Evolutionary conservation across 1,140 invertebrate species (phyloP).

Genomic region (Pseudomyrmex concolor): DNA sequence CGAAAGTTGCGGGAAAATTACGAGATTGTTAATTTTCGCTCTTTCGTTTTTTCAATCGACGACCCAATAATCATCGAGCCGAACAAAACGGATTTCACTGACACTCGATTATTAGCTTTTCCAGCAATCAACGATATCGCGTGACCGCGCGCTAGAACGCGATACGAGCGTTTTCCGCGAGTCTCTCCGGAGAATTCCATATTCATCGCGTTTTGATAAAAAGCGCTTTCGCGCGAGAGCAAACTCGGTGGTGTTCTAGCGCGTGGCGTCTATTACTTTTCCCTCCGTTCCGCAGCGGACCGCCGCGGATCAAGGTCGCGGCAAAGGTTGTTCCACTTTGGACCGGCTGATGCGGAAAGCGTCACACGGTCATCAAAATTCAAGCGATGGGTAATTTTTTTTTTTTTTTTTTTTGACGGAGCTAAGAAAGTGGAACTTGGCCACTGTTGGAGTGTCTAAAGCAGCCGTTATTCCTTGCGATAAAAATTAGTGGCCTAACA

Average conservation of each 20-base stretch:
- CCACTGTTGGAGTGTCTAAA: too few species aligned
- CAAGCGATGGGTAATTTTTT: not conserved
- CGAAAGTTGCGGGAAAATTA: not conserved
- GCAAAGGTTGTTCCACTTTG: slow-evolving; percentile 70
- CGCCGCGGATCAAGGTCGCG: slow-evolving; percentile 63
- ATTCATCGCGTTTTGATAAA: slow-evolving; percentile 12
- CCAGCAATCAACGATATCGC: slow-evolving; percentile 8
- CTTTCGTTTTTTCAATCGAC: slow-evolving; percentile 49
- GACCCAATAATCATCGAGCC: slow-evolving; percentile 65
- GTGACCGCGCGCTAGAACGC: not conserved
- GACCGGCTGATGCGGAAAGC: slow-evolving; percentile 17
- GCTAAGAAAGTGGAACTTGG: not conserved
- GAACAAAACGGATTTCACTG: slow-evolving; percentile 31
- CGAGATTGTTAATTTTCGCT: not conserved
- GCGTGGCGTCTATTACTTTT: slow-evolving; percentile 67
- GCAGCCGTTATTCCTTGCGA: not conserved
- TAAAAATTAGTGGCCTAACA: not conserved
- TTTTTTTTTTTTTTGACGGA: too few species aligned
- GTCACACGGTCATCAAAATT: slow-evolving; percentile 7
- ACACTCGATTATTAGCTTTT: not conserved
- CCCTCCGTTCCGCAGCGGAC: slow-evolving; percentile 57
- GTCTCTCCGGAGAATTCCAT: not conserved
- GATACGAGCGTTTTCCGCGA: not conserved
- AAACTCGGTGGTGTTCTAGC: slow-evolving; percentile 49
- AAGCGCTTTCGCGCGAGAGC: slow-evolving; percentile 59